A percentile compares a stretch with the other conserved stretches of the same genome.
Evolutionary conservation across 2,797 vertebrate genomes (phyloP).

Genomic region (Carapus acus): DNA sequence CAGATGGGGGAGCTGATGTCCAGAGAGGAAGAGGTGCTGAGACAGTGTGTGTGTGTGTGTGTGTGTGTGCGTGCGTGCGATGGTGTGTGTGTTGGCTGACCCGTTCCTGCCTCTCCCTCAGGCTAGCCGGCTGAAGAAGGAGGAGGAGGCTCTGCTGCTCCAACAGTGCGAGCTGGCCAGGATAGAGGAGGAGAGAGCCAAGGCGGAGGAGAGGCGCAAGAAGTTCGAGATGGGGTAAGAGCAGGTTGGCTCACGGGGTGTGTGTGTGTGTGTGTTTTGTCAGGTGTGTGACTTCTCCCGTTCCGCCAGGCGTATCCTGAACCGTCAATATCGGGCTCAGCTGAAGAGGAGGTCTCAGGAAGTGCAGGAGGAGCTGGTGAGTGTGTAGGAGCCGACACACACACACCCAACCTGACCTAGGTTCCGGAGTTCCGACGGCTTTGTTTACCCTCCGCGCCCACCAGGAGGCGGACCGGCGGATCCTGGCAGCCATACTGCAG

Average conservation of each 20-base stretch:
- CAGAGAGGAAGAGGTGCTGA: conserved; percentile 80
- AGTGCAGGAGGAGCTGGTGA: conserved; percentile 88
- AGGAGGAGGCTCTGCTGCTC: conserved; percentile 79
- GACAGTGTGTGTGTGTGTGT: background rate
- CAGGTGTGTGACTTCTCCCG: conserved; percentile 16
- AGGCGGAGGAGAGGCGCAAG: conserved; percentile 70
- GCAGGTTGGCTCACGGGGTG: no score
- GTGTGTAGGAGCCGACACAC: no score
- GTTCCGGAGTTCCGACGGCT: no score
- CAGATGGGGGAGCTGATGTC: conserved; percentile 89
- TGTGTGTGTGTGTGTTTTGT: background rate
- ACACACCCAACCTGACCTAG: no score
- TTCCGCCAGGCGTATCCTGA: conserved; percentile 77
- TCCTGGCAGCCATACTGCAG: no score
- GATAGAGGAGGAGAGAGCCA: conserved; percentile 81
- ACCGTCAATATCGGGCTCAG: conserved; percentile 83
- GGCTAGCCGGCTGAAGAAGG: conserved; percentile 82
- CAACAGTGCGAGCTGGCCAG: conserved; percentile 84
- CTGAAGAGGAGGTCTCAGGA: conserved; percentile 82
- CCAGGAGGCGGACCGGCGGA: no score
- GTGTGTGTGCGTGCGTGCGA: background rate
- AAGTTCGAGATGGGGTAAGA: conserved; percentile 75
- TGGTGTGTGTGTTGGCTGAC: background rate
- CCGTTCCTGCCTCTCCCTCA: conserved; percentile 42
- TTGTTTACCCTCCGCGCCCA: no score